phyloP scores from a whole-genome alignment of 2,888 invertebrate genomes.

The Protodeltote pygarga region DNA sequence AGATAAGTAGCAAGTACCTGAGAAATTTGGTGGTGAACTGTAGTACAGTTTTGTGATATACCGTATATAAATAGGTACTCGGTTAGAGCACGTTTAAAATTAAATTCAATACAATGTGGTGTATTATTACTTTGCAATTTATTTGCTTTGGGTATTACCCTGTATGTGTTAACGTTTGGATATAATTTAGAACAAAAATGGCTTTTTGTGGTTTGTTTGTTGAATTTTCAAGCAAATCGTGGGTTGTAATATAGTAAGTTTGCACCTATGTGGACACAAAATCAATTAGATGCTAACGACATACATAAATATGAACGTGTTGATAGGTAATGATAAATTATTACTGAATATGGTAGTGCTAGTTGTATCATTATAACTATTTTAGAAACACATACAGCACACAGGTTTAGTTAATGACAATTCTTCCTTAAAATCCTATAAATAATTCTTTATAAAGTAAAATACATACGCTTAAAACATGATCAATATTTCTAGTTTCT shows the following conservation, averaged over 20 bases:
- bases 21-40: slow-evolving; percentile 36
- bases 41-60: slow-evolving; percentile 15
- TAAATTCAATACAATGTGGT: slow-evolving; percentile 20
- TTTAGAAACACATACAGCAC: too few species aligned
- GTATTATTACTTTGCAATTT: slow-evolving; percentile 26
- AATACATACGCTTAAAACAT: too few species aligned
- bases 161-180: slow-evolving; percentile 24
- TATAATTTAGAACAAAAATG: slow-evolving; percentile 35
- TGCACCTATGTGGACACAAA: slow-evolving; percentile 10
- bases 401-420: too few species aligned
- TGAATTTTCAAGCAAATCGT: slow-evolving; percentile 17
- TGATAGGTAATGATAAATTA: slow-evolving; percentile 20
- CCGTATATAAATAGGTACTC: slow-evolving; percentile 7
- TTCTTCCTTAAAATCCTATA: too few species aligned
- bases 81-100: slow-evolving; percentile 10
- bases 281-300: slow-evolving; percentile 38
- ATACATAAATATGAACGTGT: slow-evolving; percentile 17
- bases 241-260: slow-evolving; percentile 19
- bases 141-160: slow-evolving; percentile 31
- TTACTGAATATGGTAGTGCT: too few species aligned
- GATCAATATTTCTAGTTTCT: too few species aligned
- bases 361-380: too few species aligned
- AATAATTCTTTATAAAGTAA: too few species aligned
- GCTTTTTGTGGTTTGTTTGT: slow-evolving; percentile 21
- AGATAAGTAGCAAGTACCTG: slow-evolving; percentile 54